phyloP scores from a whole-genome alignment of 1,140 invertebrate genomes.

The Pseudobourletiella spinata region DNA sequence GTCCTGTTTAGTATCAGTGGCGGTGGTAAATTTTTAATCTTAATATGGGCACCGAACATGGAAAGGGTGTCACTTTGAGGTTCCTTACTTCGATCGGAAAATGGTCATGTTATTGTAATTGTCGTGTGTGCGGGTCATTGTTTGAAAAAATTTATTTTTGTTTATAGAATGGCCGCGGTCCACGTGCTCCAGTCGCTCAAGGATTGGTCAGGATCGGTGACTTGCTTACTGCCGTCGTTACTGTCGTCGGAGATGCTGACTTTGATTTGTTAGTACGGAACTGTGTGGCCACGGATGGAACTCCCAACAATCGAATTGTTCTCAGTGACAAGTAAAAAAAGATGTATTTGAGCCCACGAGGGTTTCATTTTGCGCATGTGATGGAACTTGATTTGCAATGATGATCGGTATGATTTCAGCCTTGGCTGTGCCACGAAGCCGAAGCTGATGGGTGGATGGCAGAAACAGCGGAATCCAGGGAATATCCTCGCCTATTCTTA shows the following conservation, averaged over 20 bases:
- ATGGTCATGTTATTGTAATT: no score
- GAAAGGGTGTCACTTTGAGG: no score
- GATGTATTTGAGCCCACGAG: no score
- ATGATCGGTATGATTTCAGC: conserved; percentile 15
- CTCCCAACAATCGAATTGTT: conserved; percentile 53
- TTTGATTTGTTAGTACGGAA: conserved; percentile 66
- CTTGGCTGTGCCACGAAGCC: conserved; percentile 70
- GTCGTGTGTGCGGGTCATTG: no score
- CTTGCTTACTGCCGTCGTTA: conserved; percentile 68
- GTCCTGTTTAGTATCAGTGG: no score
- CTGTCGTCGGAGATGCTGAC: conserved; percentile 65
- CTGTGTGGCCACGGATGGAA: conserved; percentile 61
- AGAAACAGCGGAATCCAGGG: conserved; percentile 63
- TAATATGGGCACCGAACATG: no score
- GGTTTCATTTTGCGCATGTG: conserved; percentile 9
- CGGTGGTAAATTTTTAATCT: no score
- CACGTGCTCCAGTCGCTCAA: conserved; percentile 61
- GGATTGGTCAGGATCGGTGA: conserved; percentile 75
- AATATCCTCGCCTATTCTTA: conserved; percentile 67
- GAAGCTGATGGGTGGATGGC: conserved; percentile 71
- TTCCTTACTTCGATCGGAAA: no score
- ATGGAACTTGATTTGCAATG: no score
- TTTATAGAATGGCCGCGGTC: conserved; percentile 59
- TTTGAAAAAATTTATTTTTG: neutral
- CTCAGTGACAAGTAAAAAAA: conserved; percentile 54